Evolutionary conservation across 2,888 invertebrate species (phyloP).

Genomic region (Erebia palarica): DNA sequence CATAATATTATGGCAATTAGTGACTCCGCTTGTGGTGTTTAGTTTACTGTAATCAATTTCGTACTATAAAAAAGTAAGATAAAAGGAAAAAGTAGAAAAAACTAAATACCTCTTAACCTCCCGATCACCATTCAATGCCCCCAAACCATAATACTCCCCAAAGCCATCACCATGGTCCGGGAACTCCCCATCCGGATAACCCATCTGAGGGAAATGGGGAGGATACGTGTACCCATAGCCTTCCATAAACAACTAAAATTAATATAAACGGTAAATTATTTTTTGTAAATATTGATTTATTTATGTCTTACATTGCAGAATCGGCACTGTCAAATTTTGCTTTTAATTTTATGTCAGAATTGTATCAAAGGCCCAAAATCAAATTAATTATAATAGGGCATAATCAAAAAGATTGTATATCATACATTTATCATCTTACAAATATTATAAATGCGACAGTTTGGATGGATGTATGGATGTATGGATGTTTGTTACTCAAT

Average conservation of each 20-base stretch:
- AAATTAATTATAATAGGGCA: no score
- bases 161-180: conserved; percentile 72
- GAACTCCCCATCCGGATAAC: conserved; percentile 53
- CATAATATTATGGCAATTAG: no score
- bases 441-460: no score
- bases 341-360: conserved; percentile 13
- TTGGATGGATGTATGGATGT: no score
- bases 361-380: no score
- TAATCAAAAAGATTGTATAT: no score
- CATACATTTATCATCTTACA: no score
- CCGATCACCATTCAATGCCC: conserved; percentile 52
- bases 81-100: background rate
- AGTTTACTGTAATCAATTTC: no score
- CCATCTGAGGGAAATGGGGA: conserved; percentile 52
- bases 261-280: conserved; percentile 44
- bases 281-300: conserved; percentile 46
- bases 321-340: conserved; percentile 34
- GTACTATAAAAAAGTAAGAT: no score
- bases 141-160: conserved; percentile 65
- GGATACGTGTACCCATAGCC: conserved; percentile 63
- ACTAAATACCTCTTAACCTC: conserved; percentile 50
- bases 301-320: conserved; percentile 33
- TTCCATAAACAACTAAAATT: conserved; percentile 55
- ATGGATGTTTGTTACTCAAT: no score
- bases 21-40: no score